Conservation (phyloP, 1,140 invertebrate genomes). For the Coptotermes formosanus region DNA sequence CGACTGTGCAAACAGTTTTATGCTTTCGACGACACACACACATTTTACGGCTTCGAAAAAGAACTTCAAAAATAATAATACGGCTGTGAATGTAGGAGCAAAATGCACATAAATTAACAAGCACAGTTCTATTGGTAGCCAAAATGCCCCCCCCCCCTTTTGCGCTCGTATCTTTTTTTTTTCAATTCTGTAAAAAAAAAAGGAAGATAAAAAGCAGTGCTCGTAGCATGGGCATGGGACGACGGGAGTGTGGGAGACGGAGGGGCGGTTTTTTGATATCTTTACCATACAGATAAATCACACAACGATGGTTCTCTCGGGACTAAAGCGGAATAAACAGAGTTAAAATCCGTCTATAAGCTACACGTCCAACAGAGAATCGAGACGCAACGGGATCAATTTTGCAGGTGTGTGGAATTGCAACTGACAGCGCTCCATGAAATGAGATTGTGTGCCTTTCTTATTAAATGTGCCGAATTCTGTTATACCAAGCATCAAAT, state of each 20-base stretch:
- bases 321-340: background rate
- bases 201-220: background rate
- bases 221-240: background rate
- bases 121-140: background rate
- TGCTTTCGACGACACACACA: background rate
- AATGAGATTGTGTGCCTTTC: background rate
- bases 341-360: background rate
- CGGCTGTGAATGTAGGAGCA: background rate
- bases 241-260: background rate
- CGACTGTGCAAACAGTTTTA: background rate
- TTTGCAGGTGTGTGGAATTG: background rate
- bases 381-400: background rate
- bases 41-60: background rate
- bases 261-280: background rate
- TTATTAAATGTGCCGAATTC: background rate
- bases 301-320: background rate
- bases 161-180: background rate
- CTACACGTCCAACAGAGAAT: background rate
- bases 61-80: background rate
- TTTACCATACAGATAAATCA: constrained; percentile 10
- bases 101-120: constrained; percentile 3
- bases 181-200: constrained; percentile 1
- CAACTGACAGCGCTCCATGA: background rate
- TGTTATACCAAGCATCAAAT: background rate
- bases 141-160: background rate